Percentiles rank a stretch among this genome's conserved stretches.
These are phyloP conservation scores for Acrobasis consociella DNA, from an alignment of 2,888 invertebrate species.

Conservation along the genomic window DNA sequence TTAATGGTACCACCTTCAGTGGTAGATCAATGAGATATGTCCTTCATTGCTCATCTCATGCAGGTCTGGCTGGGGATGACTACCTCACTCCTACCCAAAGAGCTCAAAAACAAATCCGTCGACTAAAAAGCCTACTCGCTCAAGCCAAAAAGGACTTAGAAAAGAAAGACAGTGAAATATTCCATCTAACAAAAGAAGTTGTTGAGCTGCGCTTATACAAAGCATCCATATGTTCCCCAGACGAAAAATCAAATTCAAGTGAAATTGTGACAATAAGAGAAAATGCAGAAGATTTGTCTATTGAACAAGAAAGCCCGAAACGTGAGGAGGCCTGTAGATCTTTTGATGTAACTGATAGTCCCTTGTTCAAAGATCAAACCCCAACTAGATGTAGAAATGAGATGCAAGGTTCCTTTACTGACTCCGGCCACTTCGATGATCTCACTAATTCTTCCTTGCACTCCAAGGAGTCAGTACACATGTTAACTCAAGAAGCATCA, in stretches of 20 bases:
- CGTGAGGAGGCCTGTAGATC: constrained; percentile 65
- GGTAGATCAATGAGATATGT: constrained; percentile 90
- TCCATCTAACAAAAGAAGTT: constrained; percentile 89
- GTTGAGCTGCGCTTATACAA: constrained; percentile 91
- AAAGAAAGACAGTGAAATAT: constrained; percentile 91
- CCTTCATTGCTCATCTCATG: constrained; percentile 92
- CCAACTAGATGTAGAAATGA: constrained; percentile 80
- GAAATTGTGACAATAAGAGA: constrained; percentile 89
- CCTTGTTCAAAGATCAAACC: constrained; percentile 72
- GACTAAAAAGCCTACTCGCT: constrained; percentile 87
- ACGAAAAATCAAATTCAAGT: constrained; percentile 90
- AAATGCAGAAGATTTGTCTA: constrained; percentile 77
- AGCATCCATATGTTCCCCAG: constrained; percentile 90
- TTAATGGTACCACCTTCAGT: constrained; percentile 87
- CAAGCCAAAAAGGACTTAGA: constrained; percentile 90
- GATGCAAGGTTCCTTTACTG: constrained; percentile 90
- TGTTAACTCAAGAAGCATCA: constrained; percentile 79
- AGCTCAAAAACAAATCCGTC: constrained; percentile 90
- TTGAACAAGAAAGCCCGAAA: constrained; percentile 62
- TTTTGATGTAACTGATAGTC: constrained; percentile 75
- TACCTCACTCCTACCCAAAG: constrained; percentile 95
- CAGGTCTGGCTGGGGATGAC: constrained; percentile 89
- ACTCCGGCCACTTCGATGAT: constrained; percentile 94
- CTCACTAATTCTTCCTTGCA: constrained; percentile 88
- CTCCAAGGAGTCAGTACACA: constrained; percentile 88